Conservation (phyloP, 2,888 invertebrate species). For the Chirona hameri region DNA sequence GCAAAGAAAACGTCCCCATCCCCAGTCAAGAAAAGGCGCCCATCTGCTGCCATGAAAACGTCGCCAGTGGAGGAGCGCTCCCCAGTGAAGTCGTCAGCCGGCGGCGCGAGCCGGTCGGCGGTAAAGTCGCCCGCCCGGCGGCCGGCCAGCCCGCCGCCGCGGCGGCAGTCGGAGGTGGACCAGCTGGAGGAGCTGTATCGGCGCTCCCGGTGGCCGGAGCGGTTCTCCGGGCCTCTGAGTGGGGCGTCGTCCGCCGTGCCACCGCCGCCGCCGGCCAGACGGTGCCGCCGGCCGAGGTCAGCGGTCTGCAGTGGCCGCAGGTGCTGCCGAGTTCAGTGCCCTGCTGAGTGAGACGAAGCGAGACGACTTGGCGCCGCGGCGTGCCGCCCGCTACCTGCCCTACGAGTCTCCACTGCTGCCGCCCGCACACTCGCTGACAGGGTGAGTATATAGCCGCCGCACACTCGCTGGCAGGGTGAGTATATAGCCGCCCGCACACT, state of each 20-base stretch:
- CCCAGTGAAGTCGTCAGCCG: no score
- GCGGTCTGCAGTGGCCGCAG: background rate
- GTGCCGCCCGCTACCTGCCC: background rate
- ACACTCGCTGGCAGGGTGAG: background rate
- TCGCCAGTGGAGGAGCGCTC: no score
- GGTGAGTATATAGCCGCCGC: background rate
- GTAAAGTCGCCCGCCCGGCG: background rate
- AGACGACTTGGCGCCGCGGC: background rate
- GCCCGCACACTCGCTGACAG: background rate
- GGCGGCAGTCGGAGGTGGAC: background rate
- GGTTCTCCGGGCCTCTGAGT: background rate
- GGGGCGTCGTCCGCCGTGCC: background rate
- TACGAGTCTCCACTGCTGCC: background rate
- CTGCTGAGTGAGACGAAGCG: background rate
- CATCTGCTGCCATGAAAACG: background rate
- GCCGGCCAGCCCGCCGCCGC: background rate
- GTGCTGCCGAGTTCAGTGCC: background rate
- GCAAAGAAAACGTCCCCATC: no score
- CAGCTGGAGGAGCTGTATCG: background rate
- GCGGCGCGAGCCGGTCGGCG: background rate
- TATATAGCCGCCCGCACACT: background rate
- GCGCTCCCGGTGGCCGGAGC: background rate
- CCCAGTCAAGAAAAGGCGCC: background rate
- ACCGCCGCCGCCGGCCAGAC: conserved; percentile 3
- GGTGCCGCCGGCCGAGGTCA: background rate